phyloP scores from a whole-genome alignment of 2,888 invertebrate genomes.

The Thera obeliscata region DNA sequence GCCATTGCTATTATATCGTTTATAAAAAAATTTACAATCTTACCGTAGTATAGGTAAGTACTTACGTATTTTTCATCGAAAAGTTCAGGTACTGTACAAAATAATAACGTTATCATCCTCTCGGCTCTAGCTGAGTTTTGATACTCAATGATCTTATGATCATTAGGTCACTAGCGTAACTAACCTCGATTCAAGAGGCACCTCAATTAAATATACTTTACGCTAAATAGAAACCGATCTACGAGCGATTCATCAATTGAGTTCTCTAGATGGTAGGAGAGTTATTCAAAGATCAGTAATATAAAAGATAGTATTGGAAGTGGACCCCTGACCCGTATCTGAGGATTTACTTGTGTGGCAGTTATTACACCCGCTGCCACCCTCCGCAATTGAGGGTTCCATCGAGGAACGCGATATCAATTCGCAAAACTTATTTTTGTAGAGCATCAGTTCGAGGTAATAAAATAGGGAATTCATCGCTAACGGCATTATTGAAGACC shows the following conservation, averaged over 20 bases:
- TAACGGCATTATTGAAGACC: constrained; percentile 43
- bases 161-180: not conserved
- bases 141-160: too few species aligned
- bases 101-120: too few species aligned
- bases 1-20: not conserved
- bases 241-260: constrained; percentile 23
- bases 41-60: not conserved
- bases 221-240: constrained; percentile 11
- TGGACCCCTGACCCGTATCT: constrained; percentile 36
- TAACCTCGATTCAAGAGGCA: constrained; percentile 4
- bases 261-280: constrained; percentile 15
- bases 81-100: too few species aligned
- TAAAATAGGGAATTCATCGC: constrained; percentile 51
- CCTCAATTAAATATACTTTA: constrained; percentile 1
- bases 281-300: constrained; percentile 33
- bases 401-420: constrained; percentile 69
- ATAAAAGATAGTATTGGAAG: constrained; percentile 35
- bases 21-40: too few species aligned
- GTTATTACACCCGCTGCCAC: constrained; percentile 57
- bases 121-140: too few species aligned
- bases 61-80: not conserved
- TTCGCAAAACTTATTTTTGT: constrained; percentile 62
- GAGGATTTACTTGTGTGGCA: constrained; percentile 60
- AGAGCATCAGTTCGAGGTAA: constrained; percentile 51
- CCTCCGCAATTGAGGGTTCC: constrained; percentile 52